These are phyloP conservation scores for Prenolepis imparis DNA, from an alignment of 2,888 invertebrate species.

Conservation along the genomic window DNA sequence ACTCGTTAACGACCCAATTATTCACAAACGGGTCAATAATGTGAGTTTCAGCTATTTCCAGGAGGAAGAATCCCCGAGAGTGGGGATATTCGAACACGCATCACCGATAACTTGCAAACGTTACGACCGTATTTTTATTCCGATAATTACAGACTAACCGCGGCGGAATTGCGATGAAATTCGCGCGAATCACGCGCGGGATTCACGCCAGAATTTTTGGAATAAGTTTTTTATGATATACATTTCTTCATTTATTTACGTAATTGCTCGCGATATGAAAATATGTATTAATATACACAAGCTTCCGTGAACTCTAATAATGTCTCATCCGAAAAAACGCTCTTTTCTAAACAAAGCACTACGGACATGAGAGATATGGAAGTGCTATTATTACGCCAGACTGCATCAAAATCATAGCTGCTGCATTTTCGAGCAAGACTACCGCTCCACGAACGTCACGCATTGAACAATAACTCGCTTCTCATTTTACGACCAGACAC, in stretches of 20 bases:
- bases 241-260: not conserved
- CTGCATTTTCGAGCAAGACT: conserved; percentile 1
- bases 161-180: not conserved
- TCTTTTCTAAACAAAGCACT: conserved; percentile 16
- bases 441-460: not conserved
- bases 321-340: not conserved
- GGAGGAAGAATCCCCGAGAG: conserved; percentile 20
- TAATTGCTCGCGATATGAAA: not conserved
- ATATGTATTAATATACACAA: conserved; percentile 12
- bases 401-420: conserved; percentile 20
- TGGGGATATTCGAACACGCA: conserved; percentile 55
- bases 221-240: conserved; percentile 6
- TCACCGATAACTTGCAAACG: conserved; percentile 52
- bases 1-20: conserved; percentile 76
- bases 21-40: conserved; percentile 74
- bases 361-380: not conserved
- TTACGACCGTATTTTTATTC: conserved; percentile 58
- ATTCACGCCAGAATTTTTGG: not conserved
- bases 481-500: conserved; percentile 16
- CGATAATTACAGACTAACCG: conserved; percentile 50
- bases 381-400: conserved; percentile 14
- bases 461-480: conserved; percentile 37
- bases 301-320: not conserved
- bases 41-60: conserved; percentile 55
- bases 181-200: conserved; percentile 7